phyloP scores from a whole-genome alignment of 2,888 invertebrate species.

The Sericinus montela region DNA sequence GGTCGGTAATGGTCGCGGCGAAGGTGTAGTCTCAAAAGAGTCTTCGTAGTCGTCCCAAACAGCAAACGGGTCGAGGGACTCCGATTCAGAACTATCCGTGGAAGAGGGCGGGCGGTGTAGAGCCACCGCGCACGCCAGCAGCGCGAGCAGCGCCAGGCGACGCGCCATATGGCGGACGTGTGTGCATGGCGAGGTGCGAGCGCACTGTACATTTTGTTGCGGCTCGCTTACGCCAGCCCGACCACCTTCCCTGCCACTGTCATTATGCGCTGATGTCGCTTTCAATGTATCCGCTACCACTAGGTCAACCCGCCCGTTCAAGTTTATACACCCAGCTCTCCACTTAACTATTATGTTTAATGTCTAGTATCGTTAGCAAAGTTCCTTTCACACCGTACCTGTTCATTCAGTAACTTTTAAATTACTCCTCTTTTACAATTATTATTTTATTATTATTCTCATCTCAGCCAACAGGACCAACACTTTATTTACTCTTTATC shows the following conservation, averaged over 20 bases:
- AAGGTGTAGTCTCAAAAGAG: conserved; percentile 46
- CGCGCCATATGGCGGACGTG: conserved; percentile 57
- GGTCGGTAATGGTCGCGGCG: conserved; percentile 36
- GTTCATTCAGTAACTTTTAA: background rate
- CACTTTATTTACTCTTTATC: too few relatives aligned
- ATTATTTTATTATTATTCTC: too few relatives aligned
- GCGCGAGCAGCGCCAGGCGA: conserved; percentile 71
- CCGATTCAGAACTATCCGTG: conserved; percentile 45
- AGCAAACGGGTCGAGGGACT: conserved; percentile 53
- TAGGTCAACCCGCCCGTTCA: conserved; percentile 55
- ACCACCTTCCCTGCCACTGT: conserved; percentile 60
- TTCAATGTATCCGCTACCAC: conserved; percentile 57
- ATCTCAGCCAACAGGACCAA: too few relatives aligned
- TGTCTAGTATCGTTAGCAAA: conserved; percentile 12
- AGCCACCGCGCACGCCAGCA: conserved; percentile 48
- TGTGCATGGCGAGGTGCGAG: conserved; percentile 77
- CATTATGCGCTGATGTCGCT: conserved; percentile 64
- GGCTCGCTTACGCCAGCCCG: conserved; percentile 39
- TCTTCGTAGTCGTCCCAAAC: conserved; percentile 64
- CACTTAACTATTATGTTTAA: conserved; percentile 28
- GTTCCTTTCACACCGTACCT: conserved; percentile 18
- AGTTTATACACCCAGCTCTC: conserved; percentile 29
- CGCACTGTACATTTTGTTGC: conserved; percentile 59
- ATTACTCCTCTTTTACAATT: background rate
- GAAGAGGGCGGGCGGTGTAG: conserved; percentile 46